A percentile compares a stretch with the other conserved stretches of the same genome.
phyloP scores from a whole-genome alignment of 2,797 vertebrate species.

The Podargus strigoides region DNA sequence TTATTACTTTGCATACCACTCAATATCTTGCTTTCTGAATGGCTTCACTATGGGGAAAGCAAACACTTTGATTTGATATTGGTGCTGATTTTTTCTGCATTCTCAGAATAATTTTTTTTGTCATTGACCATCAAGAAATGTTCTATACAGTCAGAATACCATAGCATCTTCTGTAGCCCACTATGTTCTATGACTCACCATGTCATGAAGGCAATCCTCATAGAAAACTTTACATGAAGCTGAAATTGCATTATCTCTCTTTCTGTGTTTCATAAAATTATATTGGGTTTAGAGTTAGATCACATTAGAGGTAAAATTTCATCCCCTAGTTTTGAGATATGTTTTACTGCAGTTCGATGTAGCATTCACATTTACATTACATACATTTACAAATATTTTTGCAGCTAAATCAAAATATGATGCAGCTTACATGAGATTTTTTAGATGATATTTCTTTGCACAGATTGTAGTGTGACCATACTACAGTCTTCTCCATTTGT shows the following conservation, averaged over 20 bases:
- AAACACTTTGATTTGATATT: background rate
- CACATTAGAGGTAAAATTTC: background rate
- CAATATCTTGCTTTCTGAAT: background rate
- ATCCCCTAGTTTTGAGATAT: background rate
- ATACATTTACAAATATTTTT: background rate
- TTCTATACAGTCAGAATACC: background rate
- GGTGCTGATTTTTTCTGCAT: background rate
- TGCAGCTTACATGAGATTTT: background rate
- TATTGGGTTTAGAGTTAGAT: background rate
- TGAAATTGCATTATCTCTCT: background rate
- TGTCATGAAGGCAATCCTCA: background rate
- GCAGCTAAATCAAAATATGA: background rate
- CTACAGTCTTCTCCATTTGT: background rate
- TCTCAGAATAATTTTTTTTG: background rate
- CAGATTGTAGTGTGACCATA: background rate
- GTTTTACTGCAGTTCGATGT: background rate
- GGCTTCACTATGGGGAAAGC: background rate
- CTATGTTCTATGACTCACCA: background rate
- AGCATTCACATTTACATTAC: background rate
- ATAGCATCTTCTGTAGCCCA: background rate
- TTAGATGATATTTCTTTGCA: background rate
- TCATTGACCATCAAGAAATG: background rate
- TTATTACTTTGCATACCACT: background rate
- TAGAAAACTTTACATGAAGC: background rate
- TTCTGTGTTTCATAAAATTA: background rate